Evolutionary conservation across 1,140 invertebrate species (phyloP).

Genomic region (Diachasma alloeum): DNA sequence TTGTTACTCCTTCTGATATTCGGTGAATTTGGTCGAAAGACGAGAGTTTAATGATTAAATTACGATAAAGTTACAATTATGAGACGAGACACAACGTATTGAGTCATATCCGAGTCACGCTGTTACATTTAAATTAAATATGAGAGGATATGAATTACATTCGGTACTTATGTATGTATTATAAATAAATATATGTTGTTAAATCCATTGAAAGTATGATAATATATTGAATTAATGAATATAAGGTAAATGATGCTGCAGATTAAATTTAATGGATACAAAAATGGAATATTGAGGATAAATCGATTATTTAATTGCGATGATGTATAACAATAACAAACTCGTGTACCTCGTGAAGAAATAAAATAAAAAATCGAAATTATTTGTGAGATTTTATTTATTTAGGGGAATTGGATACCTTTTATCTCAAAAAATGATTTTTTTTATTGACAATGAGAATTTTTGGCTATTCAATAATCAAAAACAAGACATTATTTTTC

Average conservation of each 20-base stretch:
- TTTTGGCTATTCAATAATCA: too few species aligned
- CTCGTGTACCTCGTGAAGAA: conserved; percentile 59
- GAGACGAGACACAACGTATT: conserved; percentile 2
- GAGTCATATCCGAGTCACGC: conserved; percentile 13
- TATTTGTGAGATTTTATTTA: too few species aligned
- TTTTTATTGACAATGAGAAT: too few species aligned
- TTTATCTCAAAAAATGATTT: too few species aligned
- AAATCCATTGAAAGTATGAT: conserved; percentile 65
- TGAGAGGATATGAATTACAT: conserved; percentile 50
- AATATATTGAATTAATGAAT: conserved; percentile 54
- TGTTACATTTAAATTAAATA: conserved; percentile 12
- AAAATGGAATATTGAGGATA: conserved; percentile 19
- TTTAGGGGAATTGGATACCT: too few species aligned
- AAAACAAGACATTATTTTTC: too few species aligned
- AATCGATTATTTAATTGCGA: conserved; percentile 57
- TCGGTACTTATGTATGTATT: conserved; percentile 59
- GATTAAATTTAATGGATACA: conserved; percentile 51
- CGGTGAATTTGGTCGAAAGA: not conserved
- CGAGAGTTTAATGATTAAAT: not conserved
- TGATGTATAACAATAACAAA: conserved; percentile 56
- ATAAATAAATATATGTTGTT: conserved; percentile 62
- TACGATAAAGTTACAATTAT: not conserved
- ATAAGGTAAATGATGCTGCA: conserved; percentile 48
- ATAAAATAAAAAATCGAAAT: conserved; percentile 42
- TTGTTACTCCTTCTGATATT: not conserved